Evolutionary conservation across 2,113 vertebrate species (phyloP).

Genomic region (Hippocampus mohnikei): DNA sequence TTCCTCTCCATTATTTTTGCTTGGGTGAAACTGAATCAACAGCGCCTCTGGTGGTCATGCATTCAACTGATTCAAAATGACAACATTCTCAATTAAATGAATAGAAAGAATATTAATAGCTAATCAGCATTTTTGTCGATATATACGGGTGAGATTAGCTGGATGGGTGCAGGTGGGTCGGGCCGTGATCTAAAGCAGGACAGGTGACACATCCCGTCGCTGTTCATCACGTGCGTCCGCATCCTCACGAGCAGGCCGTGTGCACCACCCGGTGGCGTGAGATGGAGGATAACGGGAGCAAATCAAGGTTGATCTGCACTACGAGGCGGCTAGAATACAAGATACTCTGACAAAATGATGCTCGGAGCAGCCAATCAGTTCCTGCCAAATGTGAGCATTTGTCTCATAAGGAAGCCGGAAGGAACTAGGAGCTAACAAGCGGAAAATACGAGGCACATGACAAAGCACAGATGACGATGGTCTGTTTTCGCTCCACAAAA

Average conservation of each 20-base stretch:
- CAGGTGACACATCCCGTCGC: slow-evolving; percentile 61
- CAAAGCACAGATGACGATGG: slow-evolving; percentile 23
- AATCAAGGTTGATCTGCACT: slow-evolving; percentile 16
- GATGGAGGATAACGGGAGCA: slow-evolving; percentile 12
- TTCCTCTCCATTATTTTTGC: no score
- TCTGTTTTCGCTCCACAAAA: slow-evolving; percentile 30
- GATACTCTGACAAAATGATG: slow-evolving; percentile 6
- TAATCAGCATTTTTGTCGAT: background rate
- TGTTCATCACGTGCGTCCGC: slow-evolving; percentile 62
- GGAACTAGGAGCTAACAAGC: slow-evolving; percentile 21
- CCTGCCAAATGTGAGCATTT: slow-evolving; percentile 18
- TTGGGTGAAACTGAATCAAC: background rate
- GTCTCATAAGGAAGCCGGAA: slow-evolving; percentile 17
- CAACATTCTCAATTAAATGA: background rate
- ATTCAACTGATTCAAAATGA: background rate
- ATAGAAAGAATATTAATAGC: no score
- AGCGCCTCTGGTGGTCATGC: background rate
- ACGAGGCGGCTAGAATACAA: slow-evolving; percentile 16
- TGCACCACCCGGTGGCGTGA: slow-evolving; percentile 26
- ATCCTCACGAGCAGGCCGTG: slow-evolving; percentile 42
- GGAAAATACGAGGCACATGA: slow-evolving; percentile 44
- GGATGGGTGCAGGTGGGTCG: slow-evolving; percentile 60
- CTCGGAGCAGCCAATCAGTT: slow-evolving; percentile 13
- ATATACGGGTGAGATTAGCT: slow-evolving; percentile 47
- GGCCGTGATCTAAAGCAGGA: slow-evolving; percentile 49